Evolutionary conservation across 1,140 invertebrate species (phyloP).

Genomic region (Wasmannia auropunctata): DNA sequence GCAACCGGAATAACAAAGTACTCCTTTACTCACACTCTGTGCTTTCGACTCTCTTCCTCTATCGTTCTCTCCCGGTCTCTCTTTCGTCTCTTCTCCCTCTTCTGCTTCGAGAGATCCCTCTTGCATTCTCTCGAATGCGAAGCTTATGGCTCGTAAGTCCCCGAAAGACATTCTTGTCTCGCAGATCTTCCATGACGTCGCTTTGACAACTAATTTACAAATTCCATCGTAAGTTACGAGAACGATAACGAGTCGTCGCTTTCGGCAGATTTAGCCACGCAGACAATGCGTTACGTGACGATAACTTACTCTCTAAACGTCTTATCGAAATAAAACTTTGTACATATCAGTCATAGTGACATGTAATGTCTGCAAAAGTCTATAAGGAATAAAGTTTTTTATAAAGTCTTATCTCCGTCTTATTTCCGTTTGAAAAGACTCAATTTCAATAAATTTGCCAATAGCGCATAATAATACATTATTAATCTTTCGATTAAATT

Average conservation of each 20-base stretch:
- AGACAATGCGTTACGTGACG: not conserved
- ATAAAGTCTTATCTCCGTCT: not conserved
- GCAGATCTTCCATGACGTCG: not conserved
- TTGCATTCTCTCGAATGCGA: conserved; percentile 19
- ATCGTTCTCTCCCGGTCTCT: conserved; percentile 41
- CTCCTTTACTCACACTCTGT: conserved; percentile 64
- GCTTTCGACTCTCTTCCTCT: conserved; percentile 51
- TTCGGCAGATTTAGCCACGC: not conserved
- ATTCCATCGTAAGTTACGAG: conserved; percentile 1
- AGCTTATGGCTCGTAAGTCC: conserved; percentile 42
- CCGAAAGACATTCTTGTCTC: conserved; percentile 30
- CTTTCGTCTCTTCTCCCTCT: not conserved
- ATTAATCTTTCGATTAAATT: not conserved
- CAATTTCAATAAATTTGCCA: not conserved
- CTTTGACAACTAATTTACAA: conserved; percentile 56
- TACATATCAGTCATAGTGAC: not conserved
- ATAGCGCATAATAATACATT: not conserved
- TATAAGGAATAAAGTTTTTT: not conserved
- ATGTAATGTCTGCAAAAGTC: not conserved
- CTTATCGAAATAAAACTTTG: not conserved
- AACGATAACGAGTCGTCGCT: conserved; percentile 28
- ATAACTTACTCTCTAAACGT: not conserved
- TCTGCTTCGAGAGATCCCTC: not conserved
- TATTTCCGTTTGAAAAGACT: not conserved
- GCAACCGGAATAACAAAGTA: conserved; percentile 81